A percentile compares a stretch with the other conserved stretches of the same genome.
These are phyloP conservation scores for Penaeus japonicus DNA, from an alignment of 1,140 invertebrate genomes.

Conservation along the genomic window DNA sequence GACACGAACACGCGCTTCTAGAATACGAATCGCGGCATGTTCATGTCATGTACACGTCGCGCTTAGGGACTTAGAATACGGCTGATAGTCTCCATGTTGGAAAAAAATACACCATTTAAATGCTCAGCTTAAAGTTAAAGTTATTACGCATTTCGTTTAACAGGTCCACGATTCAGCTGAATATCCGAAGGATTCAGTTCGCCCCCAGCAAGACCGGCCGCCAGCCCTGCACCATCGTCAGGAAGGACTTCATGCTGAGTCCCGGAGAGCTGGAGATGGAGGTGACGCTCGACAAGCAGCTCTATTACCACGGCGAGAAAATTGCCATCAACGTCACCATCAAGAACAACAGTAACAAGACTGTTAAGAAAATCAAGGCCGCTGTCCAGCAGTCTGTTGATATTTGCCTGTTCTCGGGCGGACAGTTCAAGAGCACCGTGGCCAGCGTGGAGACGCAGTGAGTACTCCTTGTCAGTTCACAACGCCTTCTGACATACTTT, in stretches of 20 bases:
- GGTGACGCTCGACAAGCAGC: constrained; percentile 91
- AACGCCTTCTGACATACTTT: neutral
- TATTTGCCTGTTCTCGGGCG: constrained; percentile 97
- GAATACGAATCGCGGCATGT: too few species aligned
- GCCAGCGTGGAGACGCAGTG: constrained; percentile 83
- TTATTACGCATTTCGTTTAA: neutral
- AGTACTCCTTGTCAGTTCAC: neutral
- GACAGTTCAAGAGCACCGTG: constrained; percentile 94
- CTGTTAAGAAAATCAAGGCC: constrained; percentile 84
- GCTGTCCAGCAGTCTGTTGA: constrained; percentile 83
- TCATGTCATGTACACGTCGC: too few species aligned
- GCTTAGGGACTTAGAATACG: too few species aligned
- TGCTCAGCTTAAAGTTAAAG: too few species aligned
- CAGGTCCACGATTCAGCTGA: constrained; percentile 72
- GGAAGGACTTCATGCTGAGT: constrained; percentile 96
- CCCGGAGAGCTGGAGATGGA: constrained; percentile 94
- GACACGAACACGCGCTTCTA: too few species aligned
- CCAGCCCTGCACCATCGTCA: constrained; percentile 94
- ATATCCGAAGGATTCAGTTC: constrained; percentile 72
- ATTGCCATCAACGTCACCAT: constrained; percentile 93
- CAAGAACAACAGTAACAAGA: constrained; percentile 97
- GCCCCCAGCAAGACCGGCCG: constrained; percentile 86
- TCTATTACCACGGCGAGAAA: constrained; percentile 94
- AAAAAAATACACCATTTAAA: too few species aligned
- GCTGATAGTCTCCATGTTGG: too few species aligned